Base-by-base conservation (phyloP, 2,113 vertebrate genomes). In the Otis tarda region DNA sequence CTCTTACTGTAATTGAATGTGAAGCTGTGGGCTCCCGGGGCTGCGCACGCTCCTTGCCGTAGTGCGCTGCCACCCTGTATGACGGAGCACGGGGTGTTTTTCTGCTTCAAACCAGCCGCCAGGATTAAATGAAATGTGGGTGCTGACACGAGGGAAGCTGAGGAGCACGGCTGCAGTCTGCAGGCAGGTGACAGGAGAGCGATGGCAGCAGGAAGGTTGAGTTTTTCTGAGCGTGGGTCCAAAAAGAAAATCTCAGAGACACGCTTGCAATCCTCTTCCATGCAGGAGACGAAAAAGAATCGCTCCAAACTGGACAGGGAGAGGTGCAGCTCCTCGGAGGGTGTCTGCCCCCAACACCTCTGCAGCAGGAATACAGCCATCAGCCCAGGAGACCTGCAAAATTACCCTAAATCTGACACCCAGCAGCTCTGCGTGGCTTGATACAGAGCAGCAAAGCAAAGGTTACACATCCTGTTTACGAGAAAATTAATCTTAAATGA, bases 31-130 rank as follows among this genome's bases (percentile, higher is more conserved):
- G 68, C 63, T 83, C 55, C 37, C 22, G 41, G 63, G 50, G 82
- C 59, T 21, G 49, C 0, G 2, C 19, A 12, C 0, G 0, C 50
- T 77, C 37, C 78, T 63, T 0, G 0, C 78, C 1, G 1, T 10
- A 45, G 71, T 2, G 5, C 33, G 63, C 56, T 81, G 89, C 69
- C 53, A n/a, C 21, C 12, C 41, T 14, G 31, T 13, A 28, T 21
- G 53, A 37, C 65, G 10, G 33, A 87, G 50, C 61, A 43, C 0
- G 2, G 41, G 30, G 23, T 43, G 21, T 9, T 63, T 9, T 67
- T 52, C 86, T 76, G 65, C 77, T 84, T 49, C 77, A 37, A 81
- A 50, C 25, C 90, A 53, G 60, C 28, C 13, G 4, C 56, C 73
- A 50, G 60, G 67, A 61, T 9, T 33, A 39, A 75, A 64, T 1